Conservation (phyloP, 2,113 vertebrate species). For the Percopsis transmontana region DNA sequence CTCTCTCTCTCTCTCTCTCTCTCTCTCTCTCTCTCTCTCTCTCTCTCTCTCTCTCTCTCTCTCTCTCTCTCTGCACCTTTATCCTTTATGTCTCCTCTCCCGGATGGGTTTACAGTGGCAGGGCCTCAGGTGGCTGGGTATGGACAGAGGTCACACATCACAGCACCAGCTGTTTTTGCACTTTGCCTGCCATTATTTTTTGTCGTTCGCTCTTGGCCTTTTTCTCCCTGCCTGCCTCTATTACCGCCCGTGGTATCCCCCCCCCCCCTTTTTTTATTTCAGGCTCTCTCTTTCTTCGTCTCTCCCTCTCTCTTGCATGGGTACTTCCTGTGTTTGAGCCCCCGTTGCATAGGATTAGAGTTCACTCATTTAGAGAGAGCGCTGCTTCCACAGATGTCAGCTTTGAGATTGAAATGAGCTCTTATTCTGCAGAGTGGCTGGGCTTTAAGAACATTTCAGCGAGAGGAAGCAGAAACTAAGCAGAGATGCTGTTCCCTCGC, state of each 20-base stretch:
- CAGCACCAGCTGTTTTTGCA: too few relatives aligned
- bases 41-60: neutral
- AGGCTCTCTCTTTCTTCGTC: slow-evolving; percentile 24
- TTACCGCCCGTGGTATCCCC: neutral
- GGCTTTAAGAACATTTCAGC: slow-evolving; percentile 68
- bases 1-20: slow-evolving; percentile 15
- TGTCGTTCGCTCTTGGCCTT: too few relatives aligned
- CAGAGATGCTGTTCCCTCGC: slow-evolving; percentile 40
- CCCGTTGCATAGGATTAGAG: slow-evolving; percentile 75
- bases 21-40: too few relatives aligned
- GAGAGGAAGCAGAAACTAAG: slow-evolving; percentile 56
- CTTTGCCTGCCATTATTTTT: too few relatives aligned
- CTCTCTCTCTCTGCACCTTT: neutral
- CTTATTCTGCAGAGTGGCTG: slow-evolving; percentile 69
- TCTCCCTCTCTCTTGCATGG: slow-evolving; percentile 43
- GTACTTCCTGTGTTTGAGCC: slow-evolving; percentile 60
- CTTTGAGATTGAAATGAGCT: slow-evolving; percentile 84
- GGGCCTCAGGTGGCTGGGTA: slow-evolving; percentile 44
- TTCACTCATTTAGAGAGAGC: slow-evolving; percentile 74
- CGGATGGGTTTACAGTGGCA: slow-evolving; percentile 23
- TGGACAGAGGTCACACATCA: slow-evolving; percentile 41
- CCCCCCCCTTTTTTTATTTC: neutral
- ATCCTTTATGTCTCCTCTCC: neutral
- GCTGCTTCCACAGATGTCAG: slow-evolving; percentile 78
- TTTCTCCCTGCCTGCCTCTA: neutral